Percentiles rank a stretch among this genome's conserved stretches.
Conservation (phyloP, 2,113 vertebrate species). For the Patagioenas fasciata region DNA sequence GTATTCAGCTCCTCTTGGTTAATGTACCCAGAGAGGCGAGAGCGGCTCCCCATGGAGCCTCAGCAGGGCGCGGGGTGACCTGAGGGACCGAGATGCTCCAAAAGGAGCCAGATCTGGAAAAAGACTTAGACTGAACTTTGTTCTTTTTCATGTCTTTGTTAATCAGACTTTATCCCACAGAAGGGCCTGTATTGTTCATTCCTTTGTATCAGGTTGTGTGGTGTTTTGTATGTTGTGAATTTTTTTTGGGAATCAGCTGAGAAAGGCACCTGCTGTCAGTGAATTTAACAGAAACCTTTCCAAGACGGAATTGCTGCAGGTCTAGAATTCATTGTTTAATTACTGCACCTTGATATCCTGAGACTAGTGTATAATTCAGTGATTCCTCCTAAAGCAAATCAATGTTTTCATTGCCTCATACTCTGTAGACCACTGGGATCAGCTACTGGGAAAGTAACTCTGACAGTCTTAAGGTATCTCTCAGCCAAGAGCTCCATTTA, state of each 20-base stretch:
- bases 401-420: not conserved
- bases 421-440: not conserved
- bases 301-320: not conserved
- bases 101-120: not conserved
- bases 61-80: not conserved
- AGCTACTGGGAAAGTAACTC: not conserved
- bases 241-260: not conserved
- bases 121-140: not conserved
- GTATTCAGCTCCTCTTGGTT: not conserved
- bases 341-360: not conserved
- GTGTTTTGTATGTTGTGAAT: not conserved
- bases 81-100: not conserved
- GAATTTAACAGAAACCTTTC: not conserved
- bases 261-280: not conserved
- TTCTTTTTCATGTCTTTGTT: not conserved
- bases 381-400: not conserved
- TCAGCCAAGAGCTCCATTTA: not conserved
- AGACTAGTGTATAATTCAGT: not conserved
- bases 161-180: not conserved
- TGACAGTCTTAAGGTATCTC: not conserved
- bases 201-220: not conserved
- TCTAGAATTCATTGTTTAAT: conserved; percentile 1
- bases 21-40: not conserved
- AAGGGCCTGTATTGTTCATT: not conserved
- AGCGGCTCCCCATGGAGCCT: not conserved